Conservation (phyloP, 2,797 vertebrate species). For the Sparus aurata region DNA sequence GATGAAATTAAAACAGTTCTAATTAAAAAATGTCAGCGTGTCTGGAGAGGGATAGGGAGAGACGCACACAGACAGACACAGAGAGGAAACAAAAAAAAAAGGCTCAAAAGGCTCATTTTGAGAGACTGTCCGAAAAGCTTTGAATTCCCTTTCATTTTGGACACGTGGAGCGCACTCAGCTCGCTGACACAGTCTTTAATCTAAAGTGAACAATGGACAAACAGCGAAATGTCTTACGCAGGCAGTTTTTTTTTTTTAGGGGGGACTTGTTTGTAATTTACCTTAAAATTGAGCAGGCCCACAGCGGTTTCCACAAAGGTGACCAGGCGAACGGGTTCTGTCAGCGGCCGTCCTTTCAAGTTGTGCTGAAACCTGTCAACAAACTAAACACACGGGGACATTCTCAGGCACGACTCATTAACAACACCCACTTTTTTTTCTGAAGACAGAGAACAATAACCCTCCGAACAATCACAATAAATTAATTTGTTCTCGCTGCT, state of each 20-base stretch:
- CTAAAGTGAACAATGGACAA: constrained; percentile 72
- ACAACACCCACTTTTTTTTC: constrained; percentile 55
- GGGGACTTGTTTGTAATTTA: constrained; percentile 84
- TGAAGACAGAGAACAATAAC: constrained; percentile 49
- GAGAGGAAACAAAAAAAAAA: constrained; percentile 43
- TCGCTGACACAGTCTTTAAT: constrained; percentile 74
- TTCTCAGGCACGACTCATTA: constrained; percentile 75
- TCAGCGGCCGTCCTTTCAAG: constrained; percentile 92
- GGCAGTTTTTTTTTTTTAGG: constrained; percentile 64
- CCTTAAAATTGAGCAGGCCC: constrained; percentile 99
- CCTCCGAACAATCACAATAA: constrained; percentile 41
- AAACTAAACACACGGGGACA: constrained; percentile 90
- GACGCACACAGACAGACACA: constrained; percentile 27
- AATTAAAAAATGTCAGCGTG: constrained; percentile 81
- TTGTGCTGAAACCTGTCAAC: constrained; percentile 93
- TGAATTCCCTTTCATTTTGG: constrained; percentile 67
- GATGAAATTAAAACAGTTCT: constrained; percentile 71
- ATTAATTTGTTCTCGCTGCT: constrained; percentile 52
- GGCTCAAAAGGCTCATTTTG: constrained; percentile 60
- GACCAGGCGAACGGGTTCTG: constrained; percentile 94
- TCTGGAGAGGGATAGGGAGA: constrained; percentile 60
- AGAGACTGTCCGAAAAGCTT: constrained; percentile 70
- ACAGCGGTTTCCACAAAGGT: constrained; percentile 99
- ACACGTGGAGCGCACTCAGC: constrained; percentile 65
- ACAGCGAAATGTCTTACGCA: constrained; percentile 71